A percentile compares a stretch with the other conserved stretches of the same genome.
Evolutionary conservation across 2,888 invertebrate genomes (phyloP).

Genomic region (Tridacna gigas): DNA sequence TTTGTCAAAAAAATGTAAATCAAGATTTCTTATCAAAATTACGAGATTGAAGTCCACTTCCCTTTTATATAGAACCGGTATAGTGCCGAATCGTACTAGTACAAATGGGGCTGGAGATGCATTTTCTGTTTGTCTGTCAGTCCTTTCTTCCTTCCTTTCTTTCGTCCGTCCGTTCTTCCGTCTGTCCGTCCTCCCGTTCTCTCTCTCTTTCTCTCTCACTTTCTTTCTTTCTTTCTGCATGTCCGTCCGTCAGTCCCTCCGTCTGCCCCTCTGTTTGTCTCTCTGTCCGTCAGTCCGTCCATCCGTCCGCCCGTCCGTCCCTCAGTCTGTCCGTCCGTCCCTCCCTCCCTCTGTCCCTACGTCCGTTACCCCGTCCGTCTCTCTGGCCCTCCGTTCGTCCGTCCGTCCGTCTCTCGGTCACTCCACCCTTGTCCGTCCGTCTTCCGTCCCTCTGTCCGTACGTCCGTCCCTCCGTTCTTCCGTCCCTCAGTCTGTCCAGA

Average conservation of each 20-base stretch:
- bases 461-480: neutral
- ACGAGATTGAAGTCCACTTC: too few species aligned
- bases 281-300: neutral
- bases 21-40: too few species aligned
- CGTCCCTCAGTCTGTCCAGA: neutral
- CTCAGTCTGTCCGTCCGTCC: neutral
- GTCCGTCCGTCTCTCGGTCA: neutral
- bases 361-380: neutral
- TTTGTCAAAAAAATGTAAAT: too few species aligned
- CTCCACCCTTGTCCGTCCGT: too few species aligned
- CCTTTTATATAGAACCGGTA: too few species aligned
- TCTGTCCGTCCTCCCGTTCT: neutral
- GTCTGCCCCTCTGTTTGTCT: neutral
- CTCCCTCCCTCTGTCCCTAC: neutral
- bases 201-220: neutral
- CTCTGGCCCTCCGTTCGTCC: conserved; percentile 17
- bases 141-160: too few species aligned
- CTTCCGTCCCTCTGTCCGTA: too few species aligned
- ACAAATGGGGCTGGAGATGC: too few species aligned
- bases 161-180: neutral
- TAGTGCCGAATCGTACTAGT: too few species aligned
- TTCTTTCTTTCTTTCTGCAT: conserved; percentile 29
- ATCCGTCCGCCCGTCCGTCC: conserved; percentile 3
- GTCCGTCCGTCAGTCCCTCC: conserved; percentile 12
- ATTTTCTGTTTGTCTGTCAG: too few species aligned